Evolutionary conservation across 2,888 invertebrate species (phyloP).

Genomic region (Polydrusus tereticollis): DNA sequence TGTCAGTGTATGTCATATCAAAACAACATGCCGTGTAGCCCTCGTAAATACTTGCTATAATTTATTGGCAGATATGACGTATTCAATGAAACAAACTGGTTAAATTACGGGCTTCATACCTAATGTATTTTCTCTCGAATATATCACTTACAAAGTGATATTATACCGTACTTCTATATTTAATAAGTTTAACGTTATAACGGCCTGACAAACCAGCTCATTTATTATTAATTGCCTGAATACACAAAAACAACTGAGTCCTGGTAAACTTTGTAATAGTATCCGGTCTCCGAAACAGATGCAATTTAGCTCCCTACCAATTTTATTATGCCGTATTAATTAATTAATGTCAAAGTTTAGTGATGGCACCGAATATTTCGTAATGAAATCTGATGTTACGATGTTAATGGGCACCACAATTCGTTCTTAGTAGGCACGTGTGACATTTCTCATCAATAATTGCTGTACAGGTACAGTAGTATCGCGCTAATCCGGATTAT

Average conservation of each 20-base stretch:
- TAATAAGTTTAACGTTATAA: slow-evolving; percentile 47
- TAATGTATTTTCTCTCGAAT: slow-evolving; percentile 31
- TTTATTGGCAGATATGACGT: slow-evolving; percentile 4
- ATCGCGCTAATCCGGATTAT: too few species aligned
- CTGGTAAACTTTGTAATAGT: slow-evolving; percentile 46
- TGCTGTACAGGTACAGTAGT: too few species aligned
- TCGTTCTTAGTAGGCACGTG: slow-evolving; percentile 14
- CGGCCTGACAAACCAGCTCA: slow-evolving; percentile 48
- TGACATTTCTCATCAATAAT: neutral
- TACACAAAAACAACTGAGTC: slow-evolving; percentile 48
- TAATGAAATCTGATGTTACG: slow-evolving; percentile 42
- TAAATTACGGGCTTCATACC: slow-evolving; percentile 14
- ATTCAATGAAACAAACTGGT: slow-evolving; percentile 15
- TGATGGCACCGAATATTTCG: slow-evolving; percentile 46
- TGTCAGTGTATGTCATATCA: too few species aligned
- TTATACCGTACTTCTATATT: slow-evolving; percentile 37
- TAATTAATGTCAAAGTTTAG: slow-evolving; percentile 50
- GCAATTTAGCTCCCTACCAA: slow-evolving; percentile 45
- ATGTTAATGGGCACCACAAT: slow-evolving; percentile 34
- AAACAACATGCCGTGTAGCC: neutral
- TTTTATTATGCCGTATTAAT: slow-evolving; percentile 48
- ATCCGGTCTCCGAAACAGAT: slow-evolving; percentile 45
- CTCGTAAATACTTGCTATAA: neutral
- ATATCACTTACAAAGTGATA: slow-evolving; percentile 42
- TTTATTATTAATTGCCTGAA: slow-evolving; percentile 49